Percentiles rank a stretch among this genome's conserved stretches.
phyloP scores from a whole-genome alignment of 2,888 invertebrate genomes.

The Agonopterix subpropinquella region DNA sequence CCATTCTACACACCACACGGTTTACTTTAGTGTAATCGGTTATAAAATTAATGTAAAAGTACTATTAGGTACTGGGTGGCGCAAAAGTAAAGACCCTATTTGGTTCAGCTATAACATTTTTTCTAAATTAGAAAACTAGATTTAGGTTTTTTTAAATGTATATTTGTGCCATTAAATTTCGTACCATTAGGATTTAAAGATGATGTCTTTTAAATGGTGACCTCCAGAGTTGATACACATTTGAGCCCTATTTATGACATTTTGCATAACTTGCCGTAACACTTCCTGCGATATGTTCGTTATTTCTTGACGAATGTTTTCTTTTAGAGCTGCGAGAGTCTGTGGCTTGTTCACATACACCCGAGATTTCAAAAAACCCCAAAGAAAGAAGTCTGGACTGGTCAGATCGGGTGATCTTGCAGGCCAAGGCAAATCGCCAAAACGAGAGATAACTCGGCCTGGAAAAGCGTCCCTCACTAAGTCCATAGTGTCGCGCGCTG shows the following conservation, averaged over 20 bases:
- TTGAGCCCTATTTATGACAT: slow-evolving; percentile 3
- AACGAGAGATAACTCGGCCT: slow-evolving; percentile 6
- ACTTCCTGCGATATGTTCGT: slow-evolving; percentile 2
- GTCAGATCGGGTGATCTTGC: slow-evolving; percentile 9
- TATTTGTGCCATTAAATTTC: not conserved
- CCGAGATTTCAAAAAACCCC: slow-evolving; percentile 7
- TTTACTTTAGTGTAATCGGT: no score
- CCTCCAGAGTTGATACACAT: not conserved
- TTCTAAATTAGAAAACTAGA: slow-evolving; percentile 3
- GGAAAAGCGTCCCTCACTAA: slow-evolving; percentile 1
- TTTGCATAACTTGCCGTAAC: slow-evolving; percentile 1
- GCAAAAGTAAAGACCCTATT: slow-evolving; percentile 7
- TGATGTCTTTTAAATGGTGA: slow-evolving; percentile 1
- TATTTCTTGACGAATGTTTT: slow-evolving; percentile 3
- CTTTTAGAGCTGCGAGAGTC: slow-evolving; percentile 4
- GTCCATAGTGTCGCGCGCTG: not conserved
- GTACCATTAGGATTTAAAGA: slow-evolving; percentile 1
- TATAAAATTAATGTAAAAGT: no score
- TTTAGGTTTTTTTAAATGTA: slow-evolving; percentile 1
- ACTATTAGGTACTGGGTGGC: not conserved
- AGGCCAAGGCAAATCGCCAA: slow-evolving; percentile 9
- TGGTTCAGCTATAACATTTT: slow-evolving; percentile 4
- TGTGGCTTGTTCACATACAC: slow-evolving; percentile 8
- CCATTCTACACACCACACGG: no score
- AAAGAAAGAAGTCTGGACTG: slow-evolving; percentile 8